Evolutionary conservation across 2,888 invertebrate species (phyloP), one percentile per base, ranked within the genome.

Genomic region (Galerucella nymphaeae): DNA sequence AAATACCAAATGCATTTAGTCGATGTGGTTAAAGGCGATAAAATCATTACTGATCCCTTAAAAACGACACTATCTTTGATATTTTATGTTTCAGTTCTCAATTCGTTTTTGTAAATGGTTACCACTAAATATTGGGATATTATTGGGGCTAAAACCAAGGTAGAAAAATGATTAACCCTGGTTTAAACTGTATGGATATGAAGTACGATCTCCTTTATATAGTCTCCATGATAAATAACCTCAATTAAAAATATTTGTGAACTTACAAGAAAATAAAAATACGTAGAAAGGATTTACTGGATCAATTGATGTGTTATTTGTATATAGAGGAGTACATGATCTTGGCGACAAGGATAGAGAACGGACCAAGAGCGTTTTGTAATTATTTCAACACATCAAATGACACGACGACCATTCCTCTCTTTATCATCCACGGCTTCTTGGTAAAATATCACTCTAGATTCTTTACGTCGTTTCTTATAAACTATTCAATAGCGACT

Each of bases 241-340:
- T 50, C 14, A 8, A 50, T 50, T 9, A 16, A 48, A 55, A 9
- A 62, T 45, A 71, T 61, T 69, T 70, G 75, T 53, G 58, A 61
- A 64, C 64, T 69, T 59, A 68, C 18, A 61, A 75, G 72, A 73
- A 73, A 73, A 72, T 64, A 66, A 66, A 73, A 70, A 76, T 72
- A 68, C 65, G 18, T 73, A 77, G 76, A 77, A 71, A 53, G 30
- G 50, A 55, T 65, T 58, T 38, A 73, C 55, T 81, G 83, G 83
- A 82, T 83, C 84, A 83, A 78, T 81, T 84, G 84, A 84, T 84
- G 84, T 84, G 84, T 83, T 83, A 80, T 82, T 83, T 83, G 77
- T 75, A 82, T 71, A 70, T 57, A 70, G 63, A 59, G 72, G 74
- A 75, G 42, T 11, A 38, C 16, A 18, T 42, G 42, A 62, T 18